Evolutionary conservation across 2,797 vertebrate genomes (phyloP), one percentile per base, ranked within the genome.

Genomic region (Gallinago stenura): DNA sequence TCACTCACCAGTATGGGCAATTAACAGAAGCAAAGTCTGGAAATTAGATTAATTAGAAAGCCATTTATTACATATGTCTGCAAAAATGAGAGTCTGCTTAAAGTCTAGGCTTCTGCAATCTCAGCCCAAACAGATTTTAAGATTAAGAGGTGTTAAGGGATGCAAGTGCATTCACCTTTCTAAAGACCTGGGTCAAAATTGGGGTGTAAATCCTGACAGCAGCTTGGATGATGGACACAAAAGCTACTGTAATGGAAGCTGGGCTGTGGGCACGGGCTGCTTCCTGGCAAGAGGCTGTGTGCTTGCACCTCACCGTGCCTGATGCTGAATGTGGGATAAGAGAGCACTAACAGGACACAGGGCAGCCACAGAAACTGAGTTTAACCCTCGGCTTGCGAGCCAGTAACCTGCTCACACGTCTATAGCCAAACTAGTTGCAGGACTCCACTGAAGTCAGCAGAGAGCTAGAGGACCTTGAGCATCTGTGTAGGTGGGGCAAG

Each of bases 231-330:
- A 50, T 30, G 72, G 87, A 88, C 65, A 93, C 48, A 75, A 85
- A 93, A 90, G 83, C 91, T 95, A 86, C 95, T 97, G 90, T 71
- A 90, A 71, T 12, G 91, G 85, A 95, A 90, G 65, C 76, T 37
- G 39, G 83, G 85, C 80, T 86, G 89, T 83, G 87, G 85, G 93
- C 93, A 93, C 0, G 4, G n/a, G 77, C 90, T 95, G 82, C 91
- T 93, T 88, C 91, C 83, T 58, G 46, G 22, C 24, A 50, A 83
- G 85, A 83, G 85, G 82, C 54, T 79, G 83, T 83, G 64, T 70
- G 78, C 81, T 96, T 0, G 5, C 90, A 81, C 89, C 79, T 91
- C 90, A 17, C 65, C 71, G 91, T 95, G 93, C 79, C 85, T 90
- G 91, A 71, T 56, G 77, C 71, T 68, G 71, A 53, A 33, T 7